These are phyloP conservation scores for Helicolenus hilgendorfi DNA, from an alignment of 2,797 vertebrate genomes.

Conservation along the genomic window DNA sequence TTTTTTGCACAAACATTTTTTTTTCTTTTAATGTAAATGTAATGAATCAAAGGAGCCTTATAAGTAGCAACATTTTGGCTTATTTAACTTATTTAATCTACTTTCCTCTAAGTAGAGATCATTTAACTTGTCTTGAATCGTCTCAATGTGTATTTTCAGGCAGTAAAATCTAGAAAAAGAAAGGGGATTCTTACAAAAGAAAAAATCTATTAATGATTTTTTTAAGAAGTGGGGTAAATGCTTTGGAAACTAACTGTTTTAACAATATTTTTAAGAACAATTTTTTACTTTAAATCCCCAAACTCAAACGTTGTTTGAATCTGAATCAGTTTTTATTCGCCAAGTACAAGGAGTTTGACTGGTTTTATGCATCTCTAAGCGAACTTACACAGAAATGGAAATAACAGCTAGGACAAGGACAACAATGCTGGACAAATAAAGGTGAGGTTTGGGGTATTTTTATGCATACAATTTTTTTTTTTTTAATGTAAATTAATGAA, in stretches of 20 bases:
- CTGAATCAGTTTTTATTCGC: too few species aligned
- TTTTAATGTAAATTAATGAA: not conserved
- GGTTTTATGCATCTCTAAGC: too few species aligned
- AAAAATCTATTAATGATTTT: conserved; percentile 18
- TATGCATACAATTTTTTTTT: not conserved
- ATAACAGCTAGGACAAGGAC: too few species aligned
- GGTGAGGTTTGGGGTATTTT: not conserved
- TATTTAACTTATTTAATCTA: not conserved
- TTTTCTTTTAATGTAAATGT: not conserved
- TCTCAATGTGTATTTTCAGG: not conserved
- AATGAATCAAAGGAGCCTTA: not conserved
- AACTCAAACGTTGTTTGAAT: too few species aligned
- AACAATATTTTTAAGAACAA: not conserved
- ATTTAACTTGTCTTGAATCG: not conserved
- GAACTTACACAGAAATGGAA: too few species aligned
- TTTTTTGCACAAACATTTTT: not conserved
- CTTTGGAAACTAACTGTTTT: not conserved
- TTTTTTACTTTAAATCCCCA: too few species aligned
- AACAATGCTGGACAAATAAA: too few species aligned
- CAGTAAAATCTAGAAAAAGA: not conserved
- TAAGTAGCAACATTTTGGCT: not conserved
- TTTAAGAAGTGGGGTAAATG: not conserved
- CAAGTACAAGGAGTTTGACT: too few species aligned
- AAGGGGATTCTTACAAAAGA: not conserved
- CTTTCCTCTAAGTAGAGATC: not conserved